Conservation (phyloP, 2,797 vertebrate species). For the Sciaenops ocellatus region DNA sequence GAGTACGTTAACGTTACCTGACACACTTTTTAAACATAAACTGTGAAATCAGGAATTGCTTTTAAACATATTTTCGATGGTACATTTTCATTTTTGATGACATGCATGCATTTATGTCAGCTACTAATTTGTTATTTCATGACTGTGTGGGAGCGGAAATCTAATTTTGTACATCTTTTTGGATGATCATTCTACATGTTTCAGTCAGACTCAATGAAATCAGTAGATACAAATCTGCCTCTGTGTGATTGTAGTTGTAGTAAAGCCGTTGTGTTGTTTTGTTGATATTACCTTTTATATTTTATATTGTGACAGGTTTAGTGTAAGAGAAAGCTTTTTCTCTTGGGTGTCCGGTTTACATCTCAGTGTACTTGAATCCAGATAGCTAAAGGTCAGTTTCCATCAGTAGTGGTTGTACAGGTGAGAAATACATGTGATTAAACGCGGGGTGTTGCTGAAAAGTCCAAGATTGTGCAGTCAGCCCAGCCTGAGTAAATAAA, state of each 20-base stretch:
- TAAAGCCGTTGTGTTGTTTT: too few species aligned
- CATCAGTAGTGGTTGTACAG: slow-evolving; percentile 17
- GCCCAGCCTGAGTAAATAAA: slow-evolving; percentile 60
- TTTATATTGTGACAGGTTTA: not conserved
- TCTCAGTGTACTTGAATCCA: not conserved
- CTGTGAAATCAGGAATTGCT: not conserved
- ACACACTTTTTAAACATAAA: too few species aligned
- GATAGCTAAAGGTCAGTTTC: not conserved
- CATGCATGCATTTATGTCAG: not conserved
- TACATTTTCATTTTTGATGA: not conserved
- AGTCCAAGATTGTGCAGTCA: slow-evolving; percentile 27
- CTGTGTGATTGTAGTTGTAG: not conserved
- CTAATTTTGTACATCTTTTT: not conserved
- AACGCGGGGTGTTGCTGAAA: slow-evolving; percentile 23
- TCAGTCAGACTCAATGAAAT: not conserved
- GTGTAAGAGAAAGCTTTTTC: not conserved
- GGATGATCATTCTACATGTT: not conserved
- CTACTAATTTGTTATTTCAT: not conserved
- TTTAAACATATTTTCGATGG: not conserved
- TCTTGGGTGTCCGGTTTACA: not conserved
- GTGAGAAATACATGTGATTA: slow-evolving; percentile 36
- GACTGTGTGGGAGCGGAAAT: not conserved
- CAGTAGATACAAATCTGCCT: not conserved
- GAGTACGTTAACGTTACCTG: too few species aligned
- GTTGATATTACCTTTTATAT: too few species aligned